These are phyloP conservation scores for Pachypanchax playfairii DNA, from an alignment of 2,113 vertebrate species.

Conservation along the genomic window DNA sequence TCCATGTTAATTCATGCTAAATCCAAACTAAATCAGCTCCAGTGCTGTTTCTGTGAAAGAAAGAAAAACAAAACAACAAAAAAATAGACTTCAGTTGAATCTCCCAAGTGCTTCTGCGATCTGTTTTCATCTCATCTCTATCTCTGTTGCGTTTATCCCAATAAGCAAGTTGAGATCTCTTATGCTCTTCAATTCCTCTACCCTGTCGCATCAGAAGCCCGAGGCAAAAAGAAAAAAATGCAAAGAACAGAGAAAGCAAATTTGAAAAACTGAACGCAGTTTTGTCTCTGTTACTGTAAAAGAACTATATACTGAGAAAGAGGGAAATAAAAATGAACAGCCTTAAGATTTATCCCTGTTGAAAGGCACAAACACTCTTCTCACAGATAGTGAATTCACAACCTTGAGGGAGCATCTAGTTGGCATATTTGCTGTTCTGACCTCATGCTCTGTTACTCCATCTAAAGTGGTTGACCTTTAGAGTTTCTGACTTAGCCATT, in stretches of 20 bases:
- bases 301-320: not conserved
- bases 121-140: slow-evolving; percentile 56
- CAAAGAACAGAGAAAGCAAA: slow-evolving; percentile 48
- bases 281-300: slow-evolving; percentile 31
- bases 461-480: slow-evolving; percentile 64
- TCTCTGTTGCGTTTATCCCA: slow-evolving; percentile 60
- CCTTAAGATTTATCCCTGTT: slow-evolving; percentile 44
- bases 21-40: slow-evolving; percentile 69
- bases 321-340: slow-evolving; percentile 5
- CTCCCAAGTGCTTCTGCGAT: slow-evolving; percentile 61
- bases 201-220: slow-evolving; percentile 38
- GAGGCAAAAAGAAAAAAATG: slow-evolving; percentile 49
- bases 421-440: slow-evolving; percentile 67
- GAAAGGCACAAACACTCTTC: slow-evolving; percentile 49
- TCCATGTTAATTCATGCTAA: slow-evolving; percentile 77
- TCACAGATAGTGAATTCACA: slow-evolving; percentile 52
- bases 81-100: slow-evolving; percentile 58
- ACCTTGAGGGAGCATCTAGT: slow-evolving; percentile 51
- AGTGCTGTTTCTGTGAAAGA: slow-evolving; percentile 40
- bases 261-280: slow-evolving; percentile 35
- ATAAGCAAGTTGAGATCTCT: slow-evolving; percentile 62
- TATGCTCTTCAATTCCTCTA: slow-evolving; percentile 47
- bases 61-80: slow-evolving; percentile 18
- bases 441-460: slow-evolving; percentile 60
- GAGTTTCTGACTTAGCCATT: slow-evolving; percentile 58